Percentiles rank a stretch among this genome's conserved stretches.
Evolutionary conservation across 1,140 invertebrate genomes (phyloP).

Genomic region (Charaxes varanes): DNA sequence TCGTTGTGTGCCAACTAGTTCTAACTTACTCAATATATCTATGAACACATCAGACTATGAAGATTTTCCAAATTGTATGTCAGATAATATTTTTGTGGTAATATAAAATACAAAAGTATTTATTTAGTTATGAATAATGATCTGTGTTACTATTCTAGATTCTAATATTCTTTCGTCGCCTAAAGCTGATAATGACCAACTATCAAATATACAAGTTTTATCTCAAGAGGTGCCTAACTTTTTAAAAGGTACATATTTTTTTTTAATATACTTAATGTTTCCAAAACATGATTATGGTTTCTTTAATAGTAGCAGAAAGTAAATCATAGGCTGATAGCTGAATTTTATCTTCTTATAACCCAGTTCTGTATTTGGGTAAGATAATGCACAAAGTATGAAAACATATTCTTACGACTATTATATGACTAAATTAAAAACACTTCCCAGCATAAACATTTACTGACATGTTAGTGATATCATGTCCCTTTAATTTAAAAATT

Average conservation of each 20-base stretch:
- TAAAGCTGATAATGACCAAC: slow-evolving; percentile 40
- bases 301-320: no score
- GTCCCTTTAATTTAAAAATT: no score
- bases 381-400: no score
- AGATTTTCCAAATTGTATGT: slow-evolving; percentile 48
- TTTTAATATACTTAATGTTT: slow-evolving; percentile 1
- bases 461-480: no score
- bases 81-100: slow-evolving; percentile 25
- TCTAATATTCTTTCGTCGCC: slow-evolving; percentile 53
- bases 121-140: not conserved
- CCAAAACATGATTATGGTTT: no score
- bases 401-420: no score
- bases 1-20: slow-evolving; percentile 33
- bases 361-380: no score
- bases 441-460: no score
- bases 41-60: slow-evolving; percentile 48
- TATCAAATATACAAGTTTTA: slow-evolving; percentile 21
- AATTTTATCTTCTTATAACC: no score
- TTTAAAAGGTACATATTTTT: slow-evolving; percentile 35
- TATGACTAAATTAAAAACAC: no score
- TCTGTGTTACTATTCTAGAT: slow-evolving; percentile 34
- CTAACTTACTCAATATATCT: slow-evolving; percentile 48
- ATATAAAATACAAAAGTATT: slow-evolving; percentile 4
- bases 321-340: no score
- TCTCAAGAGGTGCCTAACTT: slow-evolving; percentile 51